Evolutionary conservation across 2,888 invertebrate genomes (phyloP).

Genomic region (Odontocolon sp.): DNA sequence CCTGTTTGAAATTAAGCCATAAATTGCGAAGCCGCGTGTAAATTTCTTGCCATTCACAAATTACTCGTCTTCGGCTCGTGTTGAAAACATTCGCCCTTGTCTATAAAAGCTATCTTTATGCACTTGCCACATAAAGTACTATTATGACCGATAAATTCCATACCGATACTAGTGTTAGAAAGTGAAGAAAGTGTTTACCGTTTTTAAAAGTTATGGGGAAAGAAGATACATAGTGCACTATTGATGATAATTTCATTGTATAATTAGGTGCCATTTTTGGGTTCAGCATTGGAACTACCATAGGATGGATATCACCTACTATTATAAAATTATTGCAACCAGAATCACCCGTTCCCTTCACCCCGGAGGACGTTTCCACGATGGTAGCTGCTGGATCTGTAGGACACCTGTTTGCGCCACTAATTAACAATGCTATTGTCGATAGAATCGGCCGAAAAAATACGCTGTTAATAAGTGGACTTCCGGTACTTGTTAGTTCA

Average conservation of each 20-base stretch:
- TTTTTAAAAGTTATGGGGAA: too few species aligned
- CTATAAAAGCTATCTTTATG: too few species aligned
- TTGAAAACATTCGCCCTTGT: too few species aligned
- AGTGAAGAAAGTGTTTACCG: neutral
- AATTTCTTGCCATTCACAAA: too few species aligned
- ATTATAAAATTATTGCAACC: constrained; percentile 64
- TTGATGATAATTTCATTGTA: neutral
- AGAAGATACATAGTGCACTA: too few species aligned
- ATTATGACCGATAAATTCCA: too few species aligned
- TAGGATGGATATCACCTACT: constrained; percentile 72
- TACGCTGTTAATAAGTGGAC: constrained; percentile 64
- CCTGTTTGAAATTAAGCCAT: too few species aligned
- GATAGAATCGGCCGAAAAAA: constrained; percentile 69
- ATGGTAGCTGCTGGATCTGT: constrained; percentile 65
- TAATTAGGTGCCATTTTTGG: constrained; percentile 56
- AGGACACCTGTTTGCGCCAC: constrained; percentile 66
- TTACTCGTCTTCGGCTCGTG: too few species aligned
- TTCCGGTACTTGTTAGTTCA: constrained; percentile 66
- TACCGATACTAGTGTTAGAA: too few species aligned
- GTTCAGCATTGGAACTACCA: constrained; percentile 63
- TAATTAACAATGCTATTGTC: constrained; percentile 62
- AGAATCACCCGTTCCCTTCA: constrained; percentile 66
- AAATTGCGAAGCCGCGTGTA: too few species aligned
- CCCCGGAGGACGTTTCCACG: constrained; percentile 64
- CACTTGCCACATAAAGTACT: too few species aligned